Percentiles rank a stretch among this genome's conserved stretches.
These are phyloP conservation scores for Cebidichthys violaceus DNA, from an alignment of 2,113 vertebrate species.

Conservation along the genomic window DNA sequence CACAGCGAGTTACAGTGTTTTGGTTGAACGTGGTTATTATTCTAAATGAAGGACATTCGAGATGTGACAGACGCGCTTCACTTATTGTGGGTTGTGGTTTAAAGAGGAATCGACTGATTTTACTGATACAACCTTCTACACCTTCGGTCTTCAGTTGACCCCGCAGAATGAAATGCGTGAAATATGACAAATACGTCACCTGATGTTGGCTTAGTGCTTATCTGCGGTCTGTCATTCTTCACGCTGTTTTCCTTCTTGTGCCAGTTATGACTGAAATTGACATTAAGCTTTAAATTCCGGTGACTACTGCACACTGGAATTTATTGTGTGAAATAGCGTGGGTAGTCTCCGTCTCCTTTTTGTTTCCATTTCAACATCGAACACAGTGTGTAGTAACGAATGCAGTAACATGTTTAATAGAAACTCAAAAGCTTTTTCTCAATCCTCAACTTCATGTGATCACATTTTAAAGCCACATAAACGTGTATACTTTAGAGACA, in stretches of 20 bases:
- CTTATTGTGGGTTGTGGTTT: neutral
- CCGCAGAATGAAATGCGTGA: conserved; percentile 3
- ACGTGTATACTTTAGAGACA: neutral
- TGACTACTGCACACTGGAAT: conserved; percentile 8
- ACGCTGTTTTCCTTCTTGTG: conserved; percentile 45
- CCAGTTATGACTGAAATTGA: conserved; percentile 45
- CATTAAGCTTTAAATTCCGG: conserved; percentile 44
- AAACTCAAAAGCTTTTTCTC: neutral
- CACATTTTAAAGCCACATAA: neutral
- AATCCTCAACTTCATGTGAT: neutral
- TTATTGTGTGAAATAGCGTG: conserved; percentile 18
- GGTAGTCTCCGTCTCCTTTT: neutral
- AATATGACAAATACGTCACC: conserved; percentile 46
- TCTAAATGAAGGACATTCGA: conserved; percentile 1
- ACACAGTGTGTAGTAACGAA: neutral
- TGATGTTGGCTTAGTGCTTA: conserved; percentile 52
- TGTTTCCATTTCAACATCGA: neutral
- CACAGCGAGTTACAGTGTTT: neutral
- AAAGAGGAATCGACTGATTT: conserved; percentile 4
- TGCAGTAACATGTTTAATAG: neutral
- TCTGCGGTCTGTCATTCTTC: conserved; percentile 60
- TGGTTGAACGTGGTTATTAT: neutral
- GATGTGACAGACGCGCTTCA: conserved; percentile 34
- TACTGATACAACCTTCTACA: neutral
- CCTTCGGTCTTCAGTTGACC: conserved; percentile 47